Evolutionary conservation across 2,888 invertebrate species (phyloP).

Genomic region (Sphinx pinastri): DNA sequence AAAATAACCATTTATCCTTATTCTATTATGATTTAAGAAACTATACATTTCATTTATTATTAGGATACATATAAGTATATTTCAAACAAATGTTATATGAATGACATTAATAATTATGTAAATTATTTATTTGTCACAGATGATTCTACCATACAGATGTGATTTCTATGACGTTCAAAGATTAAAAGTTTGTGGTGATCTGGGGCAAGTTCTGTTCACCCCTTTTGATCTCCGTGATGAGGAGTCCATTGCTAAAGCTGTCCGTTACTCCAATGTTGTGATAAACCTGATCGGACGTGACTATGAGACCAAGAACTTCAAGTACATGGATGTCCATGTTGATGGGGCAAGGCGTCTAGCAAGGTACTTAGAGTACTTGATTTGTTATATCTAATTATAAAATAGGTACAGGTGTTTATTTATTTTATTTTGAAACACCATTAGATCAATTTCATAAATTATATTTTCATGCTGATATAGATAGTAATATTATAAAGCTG

Average conservation of each 20-base stretch:
- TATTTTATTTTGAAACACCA: too few species aligned
- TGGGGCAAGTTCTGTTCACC: constrained; percentile 97
- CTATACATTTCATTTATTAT: too few species aligned
- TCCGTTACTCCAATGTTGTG: constrained; percentile 98
- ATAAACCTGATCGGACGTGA: constrained; percentile 97
- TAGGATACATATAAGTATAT: background rate
- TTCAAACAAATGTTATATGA: background rate
- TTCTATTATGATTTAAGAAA: too few species aligned
- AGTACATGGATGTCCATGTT: constrained; percentile 93
- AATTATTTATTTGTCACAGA: constrained; percentile 76
- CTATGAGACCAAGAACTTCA: constrained; percentile 96
- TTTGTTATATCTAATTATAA: constrained; percentile 2
- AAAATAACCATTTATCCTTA: too few species aligned
- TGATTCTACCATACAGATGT: constrained; percentile 96
- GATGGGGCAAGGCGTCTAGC: constrained; percentile 93
- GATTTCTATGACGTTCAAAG: constrained; percentile 91
- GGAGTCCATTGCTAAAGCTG: constrained; percentile 90
- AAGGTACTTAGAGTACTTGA: constrained; percentile 67
- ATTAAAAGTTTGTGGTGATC: constrained; percentile 94
- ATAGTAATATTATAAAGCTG: too few species aligned
- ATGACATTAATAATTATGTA: background rate
- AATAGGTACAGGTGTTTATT: too few species aligned
- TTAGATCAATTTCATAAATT: too few species aligned
- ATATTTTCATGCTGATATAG: too few species aligned
- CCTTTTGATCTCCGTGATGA: constrained; percentile 94